These are phyloP conservation scores for Coleophora deauratella DNA, from an alignment of 2,888 invertebrate species.

Conservation along the genomic window DNA sequence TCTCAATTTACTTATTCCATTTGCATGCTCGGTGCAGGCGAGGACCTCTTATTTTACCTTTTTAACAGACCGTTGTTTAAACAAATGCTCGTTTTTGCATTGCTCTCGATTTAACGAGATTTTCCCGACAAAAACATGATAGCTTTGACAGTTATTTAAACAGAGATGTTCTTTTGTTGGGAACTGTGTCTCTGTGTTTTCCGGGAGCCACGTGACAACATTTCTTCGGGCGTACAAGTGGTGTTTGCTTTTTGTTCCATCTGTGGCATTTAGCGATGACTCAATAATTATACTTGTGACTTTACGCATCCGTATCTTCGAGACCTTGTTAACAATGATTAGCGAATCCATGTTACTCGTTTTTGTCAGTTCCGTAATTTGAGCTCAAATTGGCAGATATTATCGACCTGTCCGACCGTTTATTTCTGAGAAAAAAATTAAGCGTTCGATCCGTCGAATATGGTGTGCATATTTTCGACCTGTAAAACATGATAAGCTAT, in stretches of 20 bases:
- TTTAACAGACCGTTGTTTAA: conserved; percentile 48
- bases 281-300: conserved; percentile 22
- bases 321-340: conserved; percentile 41
- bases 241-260: conserved; percentile 16
- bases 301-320: conserved; percentile 23
- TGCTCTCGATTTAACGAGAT: conserved; percentile 55
- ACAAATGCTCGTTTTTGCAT: conserved; percentile 53
- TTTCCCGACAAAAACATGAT: conserved; percentile 42
- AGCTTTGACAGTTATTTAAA: conserved; percentile 56
- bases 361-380: conserved; percentile 30
- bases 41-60: conserved; percentile 48
- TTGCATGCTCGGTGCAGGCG: conserved; percentile 50
- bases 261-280: conserved; percentile 21
- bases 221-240: conserved; percentile 17
- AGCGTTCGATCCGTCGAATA: conserved; percentile 25
- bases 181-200: conserved; percentile 25
- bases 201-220: conserved; percentile 23
- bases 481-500: conserved; percentile 12
- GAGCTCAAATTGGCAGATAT: conserved; percentile 25
- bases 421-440: conserved; percentile 22
- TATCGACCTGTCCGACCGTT: conserved; percentile 24
- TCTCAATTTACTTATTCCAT: conserved; percentile 37
- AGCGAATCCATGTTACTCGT: conserved; percentile 31
- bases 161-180: conserved; percentile 36
- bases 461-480: conserved; percentile 33